Percentiles rank a stretch among this genome's conserved stretches.
phyloP scores from a whole-genome alignment of 1,140 invertebrate genomes.

The Lepidurus couesii region DNA sequence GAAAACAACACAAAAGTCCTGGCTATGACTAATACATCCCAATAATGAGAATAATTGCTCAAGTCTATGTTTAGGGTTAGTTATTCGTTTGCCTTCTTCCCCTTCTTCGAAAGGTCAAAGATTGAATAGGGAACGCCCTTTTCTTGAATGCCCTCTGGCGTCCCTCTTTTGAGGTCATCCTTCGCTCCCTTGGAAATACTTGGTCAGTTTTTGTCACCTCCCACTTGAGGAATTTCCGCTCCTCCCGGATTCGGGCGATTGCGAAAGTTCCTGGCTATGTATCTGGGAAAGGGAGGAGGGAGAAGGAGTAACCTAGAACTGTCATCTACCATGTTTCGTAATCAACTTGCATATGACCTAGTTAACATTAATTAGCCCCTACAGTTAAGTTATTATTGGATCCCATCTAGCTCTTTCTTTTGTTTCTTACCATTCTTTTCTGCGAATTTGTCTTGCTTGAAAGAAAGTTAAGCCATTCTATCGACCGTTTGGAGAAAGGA shows the following conservation, averaged over 20 bases:
- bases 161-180: not conserved
- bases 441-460: not conserved
- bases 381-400: not conserved
- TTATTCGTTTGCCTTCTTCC: not conserved
- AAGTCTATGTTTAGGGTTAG: not conserved
- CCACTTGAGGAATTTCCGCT: not conserved
- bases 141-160: not conserved
- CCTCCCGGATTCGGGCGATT: not conserved
- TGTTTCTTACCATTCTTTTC: not conserved
- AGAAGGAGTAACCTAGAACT: not conserved
- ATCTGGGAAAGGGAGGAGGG: not conserved
- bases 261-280: not conserved
- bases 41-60: no score
- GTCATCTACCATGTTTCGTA: constrained; percentile 1
- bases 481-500: not conserved
- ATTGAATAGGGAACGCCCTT: not conserved
- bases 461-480: constrained; percentile 1
- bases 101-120: not conserved
- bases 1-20: no score
- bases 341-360: not conserved
- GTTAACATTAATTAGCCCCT: not conserved
- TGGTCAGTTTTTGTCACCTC: not conserved
- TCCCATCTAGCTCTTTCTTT: not conserved
- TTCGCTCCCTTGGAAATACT: not conserved
- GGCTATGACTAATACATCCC: no score